phyloP scores from a whole-genome alignment of 2,797 vertebrate species.

The Capromys pilorides region DNA sequence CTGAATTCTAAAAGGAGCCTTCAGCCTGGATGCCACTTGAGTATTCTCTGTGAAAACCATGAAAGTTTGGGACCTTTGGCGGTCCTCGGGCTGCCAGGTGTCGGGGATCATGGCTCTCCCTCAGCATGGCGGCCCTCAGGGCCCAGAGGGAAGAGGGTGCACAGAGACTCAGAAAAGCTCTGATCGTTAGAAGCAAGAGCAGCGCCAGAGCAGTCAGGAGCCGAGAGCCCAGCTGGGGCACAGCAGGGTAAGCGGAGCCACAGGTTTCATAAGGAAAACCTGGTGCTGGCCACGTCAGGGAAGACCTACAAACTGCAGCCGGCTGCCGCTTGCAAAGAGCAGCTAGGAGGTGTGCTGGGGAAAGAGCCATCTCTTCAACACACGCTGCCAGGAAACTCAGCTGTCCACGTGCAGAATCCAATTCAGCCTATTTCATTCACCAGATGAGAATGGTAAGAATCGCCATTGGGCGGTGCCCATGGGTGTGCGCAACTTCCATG shows the following conservation, averaged over 20 bases:
- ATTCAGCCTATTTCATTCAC: background rate
- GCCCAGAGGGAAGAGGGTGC: background rate
- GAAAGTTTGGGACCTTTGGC: background rate
- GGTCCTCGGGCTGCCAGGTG: no score
- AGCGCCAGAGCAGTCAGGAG: background rate
- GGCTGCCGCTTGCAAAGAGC: background rate
- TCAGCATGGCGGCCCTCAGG: background rate
- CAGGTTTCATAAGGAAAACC: background rate
- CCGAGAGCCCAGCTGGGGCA: background rate
- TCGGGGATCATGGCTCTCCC: background rate
- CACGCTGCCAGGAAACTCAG: background rate
- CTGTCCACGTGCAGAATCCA: background rate
- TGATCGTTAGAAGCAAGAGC: background rate
- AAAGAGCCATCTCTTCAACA: background rate
- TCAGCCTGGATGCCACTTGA: background rate
- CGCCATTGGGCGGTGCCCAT: background rate
- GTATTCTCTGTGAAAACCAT: background rate
- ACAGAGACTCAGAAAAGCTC: background rate
- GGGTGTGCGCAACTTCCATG: background rate
- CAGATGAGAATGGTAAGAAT: background rate
- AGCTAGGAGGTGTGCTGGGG: background rate
- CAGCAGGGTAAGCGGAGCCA: background rate
- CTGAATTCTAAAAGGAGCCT: background rate
- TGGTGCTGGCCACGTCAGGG: background rate
- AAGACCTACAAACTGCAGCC: background rate